phyloP scores from a whole-genome alignment of 2,888 invertebrate genomes.

The Eumerus sabulonum region DNA sequence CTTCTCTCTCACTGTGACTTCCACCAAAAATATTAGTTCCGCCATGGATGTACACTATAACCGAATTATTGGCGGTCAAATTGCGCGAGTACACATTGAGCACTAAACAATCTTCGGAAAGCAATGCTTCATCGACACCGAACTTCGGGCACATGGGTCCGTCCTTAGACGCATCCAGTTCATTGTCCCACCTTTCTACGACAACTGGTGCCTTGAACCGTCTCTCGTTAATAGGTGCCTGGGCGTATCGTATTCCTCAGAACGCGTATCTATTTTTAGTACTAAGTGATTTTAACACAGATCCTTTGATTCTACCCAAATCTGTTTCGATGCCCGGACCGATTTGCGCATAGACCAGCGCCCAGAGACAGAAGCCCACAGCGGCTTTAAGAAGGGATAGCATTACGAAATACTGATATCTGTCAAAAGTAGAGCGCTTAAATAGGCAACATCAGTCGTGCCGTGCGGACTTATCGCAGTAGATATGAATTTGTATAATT shows the following conservation, averaged over 20 bases:
- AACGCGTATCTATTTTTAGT: slow-evolving; percentile 79
- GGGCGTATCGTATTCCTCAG: slow-evolving; percentile 79
- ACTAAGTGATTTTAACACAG: slow-evolving; percentile 76
- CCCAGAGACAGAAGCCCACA: slow-evolving; percentile 18
- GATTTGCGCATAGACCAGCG: slow-evolving; percentile 11
- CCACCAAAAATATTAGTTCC: slow-evolving; percentile 74
- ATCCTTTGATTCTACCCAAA: slow-evolving; percentile 78
- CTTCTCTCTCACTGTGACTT: slow-evolving; percentile 72
- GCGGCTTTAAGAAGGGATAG: background rate
- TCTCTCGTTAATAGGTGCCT: slow-evolving; percentile 77
- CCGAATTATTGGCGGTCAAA: slow-evolving; percentile 68
- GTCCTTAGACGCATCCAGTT: slow-evolving; percentile 78
- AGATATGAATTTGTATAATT: too few relatives aligned
- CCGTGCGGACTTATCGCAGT: too few relatives aligned
- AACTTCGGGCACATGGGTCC: slow-evolving; percentile 77
- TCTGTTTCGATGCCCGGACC: slow-evolving; percentile 70
- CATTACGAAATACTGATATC: slow-evolving; percentile 23
- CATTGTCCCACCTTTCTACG: slow-evolving; percentile 74
- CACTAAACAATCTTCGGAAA: slow-evolving; percentile 83
- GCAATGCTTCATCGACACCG: slow-evolving; percentile 54
- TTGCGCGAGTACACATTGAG: slow-evolving; percentile 82
- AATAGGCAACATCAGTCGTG: background rate
- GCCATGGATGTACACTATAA: slow-evolving; percentile 75
- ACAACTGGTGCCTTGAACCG: slow-evolving; percentile 78
- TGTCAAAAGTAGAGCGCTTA: background rate